Evolutionary conservation across 1,140 invertebrate genomes (phyloP).

Genomic region (Hylyphantes graminicola): DNA sequence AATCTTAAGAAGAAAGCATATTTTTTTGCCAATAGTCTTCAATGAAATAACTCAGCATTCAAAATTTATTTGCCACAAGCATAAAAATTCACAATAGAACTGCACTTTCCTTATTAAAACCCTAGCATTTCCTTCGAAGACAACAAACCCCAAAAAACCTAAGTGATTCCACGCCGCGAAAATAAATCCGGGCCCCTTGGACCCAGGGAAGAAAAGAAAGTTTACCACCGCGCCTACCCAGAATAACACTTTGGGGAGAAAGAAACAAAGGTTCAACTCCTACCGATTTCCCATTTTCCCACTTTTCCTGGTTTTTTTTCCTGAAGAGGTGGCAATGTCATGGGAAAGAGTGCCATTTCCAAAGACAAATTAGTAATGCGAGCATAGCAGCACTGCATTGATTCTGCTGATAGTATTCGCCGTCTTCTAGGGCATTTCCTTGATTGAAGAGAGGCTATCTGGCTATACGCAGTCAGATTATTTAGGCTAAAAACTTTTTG

Average conservation of each 20-base stretch:
- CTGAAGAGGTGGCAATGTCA: slow-evolving; percentile 48
- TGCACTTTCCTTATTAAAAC: too few relatives aligned
- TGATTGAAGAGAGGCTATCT: slow-evolving; percentile 43
- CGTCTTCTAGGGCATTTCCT: slow-evolving; percentile 28
- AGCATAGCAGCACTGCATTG: slow-evolving; percentile 28
- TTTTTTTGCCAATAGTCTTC: too few relatives aligned
- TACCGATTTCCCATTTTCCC: not conserved
- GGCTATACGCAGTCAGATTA: not conserved
- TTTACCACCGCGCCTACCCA: not conserved
- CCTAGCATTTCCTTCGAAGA: not conserved
- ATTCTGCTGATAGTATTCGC: slow-evolving; percentile 49
- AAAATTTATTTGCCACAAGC: too few relatives aligned
- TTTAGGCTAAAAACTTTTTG: too few relatives aligned
- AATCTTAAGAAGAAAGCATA: too few relatives aligned
- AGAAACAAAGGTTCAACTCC: slow-evolving; percentile 2
- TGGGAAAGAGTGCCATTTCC: slow-evolving; percentile 41
- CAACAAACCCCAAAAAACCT: not conserved
- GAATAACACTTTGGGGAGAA: slow-evolving; percentile 38
- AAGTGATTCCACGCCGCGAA: slow-evolving; percentile 15
- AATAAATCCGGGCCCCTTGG: slow-evolving; percentile 25
- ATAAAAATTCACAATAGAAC: too few relatives aligned
- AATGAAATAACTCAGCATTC: too few relatives aligned
- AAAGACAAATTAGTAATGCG: slow-evolving; percentile 55
- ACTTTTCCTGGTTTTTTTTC: not conserved
- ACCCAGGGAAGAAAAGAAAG: slow-evolving; percentile 13